Conservation (phyloP, 2,888 invertebrate species). For the Xylota segnis region DNA sequence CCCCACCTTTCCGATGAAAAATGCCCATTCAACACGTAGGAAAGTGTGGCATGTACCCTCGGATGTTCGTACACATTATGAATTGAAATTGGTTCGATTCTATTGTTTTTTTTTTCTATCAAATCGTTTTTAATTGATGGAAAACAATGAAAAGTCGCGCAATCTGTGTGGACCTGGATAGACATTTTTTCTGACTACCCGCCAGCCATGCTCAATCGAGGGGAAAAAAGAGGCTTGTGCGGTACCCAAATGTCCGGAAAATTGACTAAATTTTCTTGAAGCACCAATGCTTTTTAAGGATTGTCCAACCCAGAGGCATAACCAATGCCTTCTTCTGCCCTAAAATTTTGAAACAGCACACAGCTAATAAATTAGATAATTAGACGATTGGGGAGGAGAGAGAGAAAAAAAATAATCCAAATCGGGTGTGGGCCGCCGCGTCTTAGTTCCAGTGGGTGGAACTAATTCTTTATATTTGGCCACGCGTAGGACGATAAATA, state of each 20-base stretch:
- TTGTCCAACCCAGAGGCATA: constrained; percentile 32
- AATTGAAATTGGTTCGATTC: constrained; percentile 58
- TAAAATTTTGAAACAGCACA: constrained; percentile 25
- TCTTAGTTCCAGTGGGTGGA: constrained; percentile 51
- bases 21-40: constrained; percentile 47
- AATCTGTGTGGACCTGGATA: constrained; percentile 11
- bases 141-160: constrained; percentile 50
- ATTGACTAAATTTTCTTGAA: constrained; percentile 65
- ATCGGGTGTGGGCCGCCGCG: constrained; percentile 47
- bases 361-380: constrained; percentile 53
- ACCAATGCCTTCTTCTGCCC: constrained; percentile 17
- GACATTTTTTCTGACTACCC: constrained; percentile 9
- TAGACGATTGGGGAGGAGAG: constrained; percentile 21
- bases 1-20: constrained; percentile 41
- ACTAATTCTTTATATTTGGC: constrained; percentile 52
- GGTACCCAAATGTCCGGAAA: constrained; percentile 67
- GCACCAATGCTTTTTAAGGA: constrained; percentile 69
- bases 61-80: constrained; percentile 34
- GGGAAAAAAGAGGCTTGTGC: constrained; percentile 61
- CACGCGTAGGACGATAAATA: constrained; percentile 26
- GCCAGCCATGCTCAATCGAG: constrained; percentile 63
- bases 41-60: constrained; percentile 9
- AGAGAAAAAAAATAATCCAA: not conserved
- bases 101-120: constrained; percentile 18
- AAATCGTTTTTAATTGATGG: constrained; percentile 56